phyloP scores from a whole-genome alignment of 2,113 vertebrate species.

The Gymnarchus niloticus region DNA sequence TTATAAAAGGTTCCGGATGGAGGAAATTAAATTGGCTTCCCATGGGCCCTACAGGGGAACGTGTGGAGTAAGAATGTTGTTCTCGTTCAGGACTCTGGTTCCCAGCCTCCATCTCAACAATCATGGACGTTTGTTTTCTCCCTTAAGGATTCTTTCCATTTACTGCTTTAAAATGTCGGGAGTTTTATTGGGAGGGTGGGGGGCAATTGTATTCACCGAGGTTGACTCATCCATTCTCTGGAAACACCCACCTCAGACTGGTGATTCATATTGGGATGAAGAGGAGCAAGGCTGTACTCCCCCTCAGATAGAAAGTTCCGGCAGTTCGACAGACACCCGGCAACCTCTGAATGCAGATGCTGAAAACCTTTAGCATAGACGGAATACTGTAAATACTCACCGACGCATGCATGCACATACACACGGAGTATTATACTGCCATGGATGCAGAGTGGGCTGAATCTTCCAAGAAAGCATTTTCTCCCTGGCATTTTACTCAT shows the following conservation, averaged over 20 bases:
- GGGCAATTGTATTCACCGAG: slow-evolving; percentile 32
- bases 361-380: background rate
- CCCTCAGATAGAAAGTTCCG: slow-evolving; percentile 8
- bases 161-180: background rate
- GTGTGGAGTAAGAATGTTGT: background rate
- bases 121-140: slow-evolving; percentile 29
- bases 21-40: background rate
- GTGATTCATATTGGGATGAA: slow-evolving; percentile 30
- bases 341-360: background rate
- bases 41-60: background rate
- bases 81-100: background rate
- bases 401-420: background rate
- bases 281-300: background rate
- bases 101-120: slow-evolving; percentile 23
- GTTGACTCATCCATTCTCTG: slow-evolving; percentile 31
- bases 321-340: background rate
- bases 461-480: background rate
- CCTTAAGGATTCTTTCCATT: slow-evolving; percentile 38
- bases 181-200: background rate
- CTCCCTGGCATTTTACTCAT: background rate
- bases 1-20: background rate
- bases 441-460: background rate
- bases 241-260: slow-evolving; percentile 27
- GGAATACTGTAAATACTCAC: background rate
- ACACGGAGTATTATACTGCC: background rate